Conservation (phyloP, 2,888 invertebrate species). For the Agrotis segetum region DNA sequence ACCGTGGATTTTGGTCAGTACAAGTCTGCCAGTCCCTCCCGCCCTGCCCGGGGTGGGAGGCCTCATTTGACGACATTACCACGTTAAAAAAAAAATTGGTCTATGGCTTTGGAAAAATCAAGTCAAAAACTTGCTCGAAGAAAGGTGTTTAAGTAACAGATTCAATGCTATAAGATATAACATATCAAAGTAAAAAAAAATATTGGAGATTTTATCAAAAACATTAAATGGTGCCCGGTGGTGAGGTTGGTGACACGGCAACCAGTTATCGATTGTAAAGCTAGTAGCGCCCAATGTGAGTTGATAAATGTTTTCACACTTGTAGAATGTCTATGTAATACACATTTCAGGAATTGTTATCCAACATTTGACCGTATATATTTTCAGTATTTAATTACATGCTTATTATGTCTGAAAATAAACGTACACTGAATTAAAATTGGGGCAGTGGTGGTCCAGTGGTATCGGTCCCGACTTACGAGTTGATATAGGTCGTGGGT, state of each 20-base stretch:
- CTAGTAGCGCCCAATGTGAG: slow-evolving; percentile 6
- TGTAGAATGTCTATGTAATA: background rate
- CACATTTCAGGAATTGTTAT: background rate
- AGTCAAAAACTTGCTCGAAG: background rate
- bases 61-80: too few species aligned
- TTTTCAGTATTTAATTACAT: background rate
- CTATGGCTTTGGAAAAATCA: background rate
- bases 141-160: background rate
- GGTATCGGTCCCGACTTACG: too few species aligned
- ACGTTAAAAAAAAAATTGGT: too few species aligned
- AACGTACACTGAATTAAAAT: background rate
- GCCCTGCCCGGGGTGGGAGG: too few species aligned
- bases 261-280: slow-evolving; percentile 35
- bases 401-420: background rate
- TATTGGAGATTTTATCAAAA: background rate
- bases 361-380: slow-evolving; percentile 11
- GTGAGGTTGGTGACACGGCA: background rate
- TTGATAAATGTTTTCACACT: slow-evolving; percentile 14
- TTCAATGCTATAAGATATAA: background rate
- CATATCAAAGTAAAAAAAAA: background rate
- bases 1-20: too few species aligned
- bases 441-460: too few species aligned
- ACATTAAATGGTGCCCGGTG: background rate
- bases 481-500: too few species aligned
- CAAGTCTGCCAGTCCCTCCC: too few species aligned